phyloP scores from a whole-genome alignment of 2,113 vertebrate species.

The Tenrec ecaudatus region DNA sequence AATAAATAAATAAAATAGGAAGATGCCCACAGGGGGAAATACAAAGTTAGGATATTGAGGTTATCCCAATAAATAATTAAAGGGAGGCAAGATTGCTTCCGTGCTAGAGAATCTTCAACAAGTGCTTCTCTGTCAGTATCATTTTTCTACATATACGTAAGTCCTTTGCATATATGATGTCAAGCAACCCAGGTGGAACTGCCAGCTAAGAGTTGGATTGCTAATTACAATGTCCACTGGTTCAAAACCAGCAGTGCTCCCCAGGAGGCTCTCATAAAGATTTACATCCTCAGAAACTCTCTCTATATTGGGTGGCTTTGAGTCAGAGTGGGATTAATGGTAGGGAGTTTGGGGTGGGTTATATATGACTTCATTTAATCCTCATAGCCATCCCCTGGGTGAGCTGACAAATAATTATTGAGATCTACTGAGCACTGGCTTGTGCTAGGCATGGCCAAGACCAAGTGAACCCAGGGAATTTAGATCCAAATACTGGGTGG shows the following conservation, averaged over 20 bases:
- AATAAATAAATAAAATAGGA: neutral
- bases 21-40: constrained; percentile 21
- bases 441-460: accelerated
- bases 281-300: no score
- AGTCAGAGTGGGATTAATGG: no score
- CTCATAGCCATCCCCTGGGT: neutral
- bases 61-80: constrained; percentile 50
- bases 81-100: constrained; percentile 21
- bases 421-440: neutral
- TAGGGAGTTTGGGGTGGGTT: no score
- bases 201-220: no score
- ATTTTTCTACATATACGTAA: constrained; percentile 83
- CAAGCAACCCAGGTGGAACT: no score
- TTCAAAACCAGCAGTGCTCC: no score
- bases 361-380: neutral
- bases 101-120: constrained; percentile 88
- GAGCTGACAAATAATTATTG: neutral
- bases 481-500: neutral
- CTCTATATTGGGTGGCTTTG: no score
- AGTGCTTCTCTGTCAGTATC: constrained; percentile 90
- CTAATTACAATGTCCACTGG: no score
- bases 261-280: no score
- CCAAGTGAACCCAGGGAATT: neutral
- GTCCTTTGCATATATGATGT: neutral
- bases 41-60: neutral